These are phyloP conservation scores for Cosmia trapezina DNA, from an alignment of 2,888 invertebrate species.

Conservation along the genomic window DNA sequence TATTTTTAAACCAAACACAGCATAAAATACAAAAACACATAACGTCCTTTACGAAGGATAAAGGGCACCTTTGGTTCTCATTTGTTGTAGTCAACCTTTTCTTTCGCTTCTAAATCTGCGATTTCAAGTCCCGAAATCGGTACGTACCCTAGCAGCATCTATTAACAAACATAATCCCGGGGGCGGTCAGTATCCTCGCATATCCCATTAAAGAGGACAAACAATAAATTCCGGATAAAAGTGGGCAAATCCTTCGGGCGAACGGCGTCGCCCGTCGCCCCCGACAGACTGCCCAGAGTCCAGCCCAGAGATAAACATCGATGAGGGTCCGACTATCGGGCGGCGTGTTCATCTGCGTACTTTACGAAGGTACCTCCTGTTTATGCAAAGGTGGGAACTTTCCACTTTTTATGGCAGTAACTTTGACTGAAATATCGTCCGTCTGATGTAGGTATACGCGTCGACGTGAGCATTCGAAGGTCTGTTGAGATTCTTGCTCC, in stretches of 20 bases:
- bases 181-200: conserved; percentile 60
- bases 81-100: conserved; percentile 44
- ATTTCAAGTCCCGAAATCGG: conserved; percentile 46
- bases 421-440: conserved; percentile 62
- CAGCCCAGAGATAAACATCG: conserved; percentile 69
- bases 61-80: conserved; percentile 22
- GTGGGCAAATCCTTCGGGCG: conserved; percentile 73
- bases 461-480: conserved; percentile 50
- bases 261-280: conserved; percentile 67
- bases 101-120: conserved; percentile 37
- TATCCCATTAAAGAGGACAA: conserved; percentile 71
- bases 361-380: conserved; percentile 63
- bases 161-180: conserved; percentile 68
- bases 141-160: conserved; percentile 61
- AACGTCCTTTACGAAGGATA: neutral
- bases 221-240: conserved; percentile 80
- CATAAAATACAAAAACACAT: neutral
- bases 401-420: conserved; percentile 62
- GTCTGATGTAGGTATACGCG: conserved; percentile 59
- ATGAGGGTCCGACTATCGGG: conserved; percentile 64
- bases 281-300: conserved; percentile 62
- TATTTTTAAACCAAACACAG: conserved; percentile 8
- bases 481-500: conserved; percentile 52
- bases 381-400: conserved; percentile 66
- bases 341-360: conserved; percentile 57